Evolutionary conservation across 2,113 vertebrate genomes (phyloP), one percentile per base, ranked within the genome.

Genomic region (Coryphaenoides rupestris): DNA sequence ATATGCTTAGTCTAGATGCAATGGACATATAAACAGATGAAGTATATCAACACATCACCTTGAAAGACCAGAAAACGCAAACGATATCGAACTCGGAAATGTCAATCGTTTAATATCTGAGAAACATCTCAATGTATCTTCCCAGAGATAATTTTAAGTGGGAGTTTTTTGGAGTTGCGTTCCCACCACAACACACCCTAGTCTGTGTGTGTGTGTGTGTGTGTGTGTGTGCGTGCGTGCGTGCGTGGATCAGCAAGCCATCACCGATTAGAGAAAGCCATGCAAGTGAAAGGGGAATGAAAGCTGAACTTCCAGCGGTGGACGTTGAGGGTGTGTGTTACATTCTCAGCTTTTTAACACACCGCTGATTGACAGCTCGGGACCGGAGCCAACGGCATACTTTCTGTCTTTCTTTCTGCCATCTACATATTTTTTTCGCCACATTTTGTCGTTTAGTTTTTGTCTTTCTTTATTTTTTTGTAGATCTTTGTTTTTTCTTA

Each of bases 311-410:
- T 54, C 52, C 52, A 21, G 21, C 19, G 19, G 52, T 19, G n/a
- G 47, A 52, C 21, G 9, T 17, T 49, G 45, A 16, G 45, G 59
- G 33, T 47, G 19, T 49, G 19, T 47, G n/a, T 50, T 19, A 49
- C 45, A 50, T 22, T 22, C 60, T n/a, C n/a, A 26, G 61, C 23
- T 40, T 55, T 63, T 63, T 33, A 53, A 50, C 23, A n/a, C 50
- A 50, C 17, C 28, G 49, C 54, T 24, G 47, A 63, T 23, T 54
- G 50, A 63, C 53, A 26, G 49, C 23, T 13, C 22, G 19, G 14
- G 33, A 40, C 33, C 33, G 21, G 28, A 19, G 28, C 33, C 23
- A 57, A 57, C 10, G 5, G 23, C 24, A 19, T 21, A 53, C 9
- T 57, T 17, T 24, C n/a, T 26, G n/a, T 19, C 22, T 15, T 26